A percentile compares a stretch with the other conserved stretches of the same genome.
phyloP scores from a whole-genome alignment of 2,797 vertebrate genomes.

The Cuculus canorus region DNA sequence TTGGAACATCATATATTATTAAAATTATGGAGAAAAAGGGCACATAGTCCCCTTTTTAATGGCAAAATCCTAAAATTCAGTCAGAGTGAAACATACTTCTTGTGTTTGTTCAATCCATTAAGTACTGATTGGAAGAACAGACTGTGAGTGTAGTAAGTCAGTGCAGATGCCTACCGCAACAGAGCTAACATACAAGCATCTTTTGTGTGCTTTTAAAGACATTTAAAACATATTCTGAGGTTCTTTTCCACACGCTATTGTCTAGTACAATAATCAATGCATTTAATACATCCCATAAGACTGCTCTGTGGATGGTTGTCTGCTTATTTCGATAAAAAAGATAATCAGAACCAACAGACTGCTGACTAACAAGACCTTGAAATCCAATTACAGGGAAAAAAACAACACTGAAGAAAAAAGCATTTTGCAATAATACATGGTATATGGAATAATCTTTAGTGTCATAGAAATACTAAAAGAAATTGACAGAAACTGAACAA shows the following conservation, averaged over 20 bases:
- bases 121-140: background rate
- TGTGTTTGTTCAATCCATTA: background rate
- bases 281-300: background rate
- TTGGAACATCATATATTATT: accelerated
- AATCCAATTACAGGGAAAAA: background rate
- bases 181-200: background rate
- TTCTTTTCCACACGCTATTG: background rate
- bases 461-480: background rate
- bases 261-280: background rate
- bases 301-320: background rate
- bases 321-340: background rate
- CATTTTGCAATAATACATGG: background rate
- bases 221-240: background rate
- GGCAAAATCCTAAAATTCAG: background rate
- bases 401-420: background rate
- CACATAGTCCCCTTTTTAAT: background rate
- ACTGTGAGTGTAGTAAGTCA: background rate
- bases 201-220: background rate
- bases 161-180: background rate
- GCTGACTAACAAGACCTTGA: background rate
- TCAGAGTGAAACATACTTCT: background rate
- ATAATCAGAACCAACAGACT: background rate
- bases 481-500: background rate
- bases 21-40: background rate
- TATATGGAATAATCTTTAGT: background rate